Conservation (phyloP, 92 coral and sea anemone species). For the Umimayanthus chanpuru region DNA sequence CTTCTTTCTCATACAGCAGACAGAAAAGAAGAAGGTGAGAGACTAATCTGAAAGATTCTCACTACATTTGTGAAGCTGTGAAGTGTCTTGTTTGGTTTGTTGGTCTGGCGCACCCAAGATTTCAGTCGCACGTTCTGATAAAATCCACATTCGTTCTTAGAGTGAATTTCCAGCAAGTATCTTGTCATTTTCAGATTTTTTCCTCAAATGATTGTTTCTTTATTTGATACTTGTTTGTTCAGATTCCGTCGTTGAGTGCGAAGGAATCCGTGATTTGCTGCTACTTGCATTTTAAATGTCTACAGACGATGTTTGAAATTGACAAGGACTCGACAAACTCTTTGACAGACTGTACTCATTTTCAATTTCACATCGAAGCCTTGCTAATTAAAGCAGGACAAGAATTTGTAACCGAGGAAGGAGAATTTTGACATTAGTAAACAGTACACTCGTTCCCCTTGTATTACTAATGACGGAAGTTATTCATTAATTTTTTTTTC, state of each 20-base stretch:
- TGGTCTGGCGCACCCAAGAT: constrained; percentile 19
- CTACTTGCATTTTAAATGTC: not conserved
- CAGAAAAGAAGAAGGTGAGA: constrained; percentile 22
- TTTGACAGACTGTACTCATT: not conserved
- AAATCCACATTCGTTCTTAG: not conserved
- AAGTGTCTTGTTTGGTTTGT: not conserved
- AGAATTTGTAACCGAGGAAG: not conserved
- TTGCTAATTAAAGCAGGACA: no score
- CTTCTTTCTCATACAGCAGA: not conserved
- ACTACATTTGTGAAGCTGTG: not conserved
- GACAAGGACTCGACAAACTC: constrained; percentile 21
- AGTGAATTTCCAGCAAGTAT: not conserved
- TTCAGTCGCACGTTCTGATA: not conserved
- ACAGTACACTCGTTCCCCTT: not conserved
- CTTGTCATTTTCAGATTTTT: not conserved
- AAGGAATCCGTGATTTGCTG: constrained; percentile 4
- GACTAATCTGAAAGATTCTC: no score
- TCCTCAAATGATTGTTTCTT: not conserved
- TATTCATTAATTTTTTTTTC: not conserved
- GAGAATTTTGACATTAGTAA: not conserved
- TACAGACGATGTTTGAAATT: constrained; percentile 1
- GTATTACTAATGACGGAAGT: not conserved
- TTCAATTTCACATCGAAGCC: constrained; percentile 3
- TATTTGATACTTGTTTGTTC: not conserved
- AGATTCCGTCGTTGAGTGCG: not conserved